Percentiles rank a stretch among this genome's conserved stretches.
These are phyloP conservation scores for Craniophora ligustri DNA, from an alignment of 2,888 invertebrate species.

Conservation along the genomic window DNA sequence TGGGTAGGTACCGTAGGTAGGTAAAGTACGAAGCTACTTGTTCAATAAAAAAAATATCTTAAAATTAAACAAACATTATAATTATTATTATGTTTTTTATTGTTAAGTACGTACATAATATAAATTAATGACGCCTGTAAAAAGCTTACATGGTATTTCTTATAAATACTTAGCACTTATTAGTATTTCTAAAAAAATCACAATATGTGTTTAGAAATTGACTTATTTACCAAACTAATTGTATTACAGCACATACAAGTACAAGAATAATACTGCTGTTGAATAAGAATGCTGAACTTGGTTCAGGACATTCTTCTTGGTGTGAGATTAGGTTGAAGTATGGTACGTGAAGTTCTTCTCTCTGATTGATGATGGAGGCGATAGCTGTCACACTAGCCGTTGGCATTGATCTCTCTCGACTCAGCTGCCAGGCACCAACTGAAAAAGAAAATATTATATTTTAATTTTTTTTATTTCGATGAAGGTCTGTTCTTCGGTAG, in stretches of 20 bases:
- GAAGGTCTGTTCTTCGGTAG: no score
- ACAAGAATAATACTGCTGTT: slow-evolving; percentile 77
- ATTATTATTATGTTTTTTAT: background rate
- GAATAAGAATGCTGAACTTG: slow-evolving; percentile 69
- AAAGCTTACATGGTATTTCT: slow-evolving; percentile 4
- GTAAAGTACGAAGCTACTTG: no score
- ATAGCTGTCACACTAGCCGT: slow-evolving; percentile 56
- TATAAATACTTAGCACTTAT: background rate
- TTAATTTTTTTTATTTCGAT: no score
- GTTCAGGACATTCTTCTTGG: slow-evolving; percentile 70
- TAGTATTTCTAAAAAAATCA: slow-evolving; percentile 1
- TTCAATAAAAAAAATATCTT: no score
- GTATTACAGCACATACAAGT: slow-evolving; percentile 67
- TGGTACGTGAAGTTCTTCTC: slow-evolving; percentile 68
- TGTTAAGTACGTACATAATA: background rate
- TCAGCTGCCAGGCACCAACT: slow-evolving; percentile 82
- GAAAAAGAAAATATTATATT: slow-evolving; percentile 32
- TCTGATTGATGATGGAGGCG: slow-evolving; percentile 53
- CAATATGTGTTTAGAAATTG: background rate
- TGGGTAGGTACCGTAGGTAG: no score
- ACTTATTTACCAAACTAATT: slow-evolving; percentile 56
- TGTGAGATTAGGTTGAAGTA: slow-evolving; percentile 73
- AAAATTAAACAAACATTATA: background rate
- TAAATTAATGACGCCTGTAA: slow-evolving; percentile 2
- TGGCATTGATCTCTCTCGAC: slow-evolving; percentile 67